Evolutionary conservation across 2,113 vertebrate genomes (phyloP).

Genomic region (Aspidoscelis tigris): DNA sequence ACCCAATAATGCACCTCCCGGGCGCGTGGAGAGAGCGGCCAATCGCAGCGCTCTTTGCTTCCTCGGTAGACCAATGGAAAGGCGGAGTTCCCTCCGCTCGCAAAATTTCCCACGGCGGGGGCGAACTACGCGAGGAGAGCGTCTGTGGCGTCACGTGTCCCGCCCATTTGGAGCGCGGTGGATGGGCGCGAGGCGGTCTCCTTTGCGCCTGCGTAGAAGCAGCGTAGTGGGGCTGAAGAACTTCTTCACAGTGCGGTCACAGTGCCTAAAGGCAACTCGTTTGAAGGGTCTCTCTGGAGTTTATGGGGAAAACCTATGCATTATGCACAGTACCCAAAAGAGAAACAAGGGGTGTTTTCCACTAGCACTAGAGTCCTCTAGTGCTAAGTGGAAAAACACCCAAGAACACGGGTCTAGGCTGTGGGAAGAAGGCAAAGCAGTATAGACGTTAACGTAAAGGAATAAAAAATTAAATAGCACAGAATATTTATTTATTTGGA

Average conservation of each 20-base stretch:
- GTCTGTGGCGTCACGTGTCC: background rate
- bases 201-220: background rate
- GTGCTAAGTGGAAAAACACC: no score
- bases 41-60: background rate
- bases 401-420: no score
- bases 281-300: background rate
- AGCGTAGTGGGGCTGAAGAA: background rate
- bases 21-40: conserved; percentile 21
- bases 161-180: background rate
- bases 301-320: background rate
- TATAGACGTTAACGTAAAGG: no score
- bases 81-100: accelerated
- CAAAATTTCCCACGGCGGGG: accelerated
- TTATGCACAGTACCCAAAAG: no score
- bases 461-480: no score
- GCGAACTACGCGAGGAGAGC: accelerated
- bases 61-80: background rate
- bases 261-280: background rate
- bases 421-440: no score
- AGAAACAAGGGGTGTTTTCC: background rate
- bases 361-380: background rate
- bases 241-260: background rate
- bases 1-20: conserved; percentile 10
- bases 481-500: no score
- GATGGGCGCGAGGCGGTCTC: no score